A percentile compares a stretch with the other conserved stretches of the same genome.
These are phyloP conservation scores for Ibycter americanus DNA, from an alignment of 2,797 vertebrate species.

Conservation along the genomic window DNA sequence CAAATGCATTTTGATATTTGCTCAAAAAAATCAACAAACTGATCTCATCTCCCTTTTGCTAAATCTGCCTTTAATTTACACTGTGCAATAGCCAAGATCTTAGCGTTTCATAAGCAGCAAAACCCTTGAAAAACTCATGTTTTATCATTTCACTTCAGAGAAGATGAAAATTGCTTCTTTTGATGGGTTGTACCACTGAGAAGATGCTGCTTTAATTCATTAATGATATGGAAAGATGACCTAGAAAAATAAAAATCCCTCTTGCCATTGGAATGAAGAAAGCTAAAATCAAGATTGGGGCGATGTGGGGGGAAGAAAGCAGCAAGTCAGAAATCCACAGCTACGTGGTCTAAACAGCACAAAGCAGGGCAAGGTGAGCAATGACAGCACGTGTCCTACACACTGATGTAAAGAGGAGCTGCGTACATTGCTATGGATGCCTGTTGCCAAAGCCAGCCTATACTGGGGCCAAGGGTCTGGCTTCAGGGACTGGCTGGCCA, in stretches of 20 bases:
- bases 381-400: accelerated
- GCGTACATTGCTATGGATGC: accelerated
- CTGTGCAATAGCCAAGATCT: constrained; percentile 26
- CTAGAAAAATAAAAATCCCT: constrained; percentile 25
- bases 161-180: constrained; percentile 48
- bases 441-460: neutral
- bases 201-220: constrained; percentile 31
- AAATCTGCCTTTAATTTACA: constrained; percentile 67
- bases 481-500: neutral
- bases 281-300: neutral
- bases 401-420: neutral
- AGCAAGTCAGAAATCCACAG: neutral
- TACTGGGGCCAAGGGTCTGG: neutral
- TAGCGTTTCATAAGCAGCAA: constrained; percentile 47
- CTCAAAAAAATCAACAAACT: constrained; percentile 58
- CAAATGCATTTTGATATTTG: constrained; percentile 60
- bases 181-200: neutral
- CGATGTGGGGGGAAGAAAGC: neutral
- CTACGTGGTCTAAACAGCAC: neutral
- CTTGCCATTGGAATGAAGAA: neutral
- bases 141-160: neutral
- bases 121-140: constrained; percentile 1
- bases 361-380: neutral
- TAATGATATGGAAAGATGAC: constrained; percentile 25
- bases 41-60: constrained; percentile 49